Evolutionary conservation across 2,888 invertebrate genomes (phyloP).

Genomic region (Scaptomyza parva): DNA sequence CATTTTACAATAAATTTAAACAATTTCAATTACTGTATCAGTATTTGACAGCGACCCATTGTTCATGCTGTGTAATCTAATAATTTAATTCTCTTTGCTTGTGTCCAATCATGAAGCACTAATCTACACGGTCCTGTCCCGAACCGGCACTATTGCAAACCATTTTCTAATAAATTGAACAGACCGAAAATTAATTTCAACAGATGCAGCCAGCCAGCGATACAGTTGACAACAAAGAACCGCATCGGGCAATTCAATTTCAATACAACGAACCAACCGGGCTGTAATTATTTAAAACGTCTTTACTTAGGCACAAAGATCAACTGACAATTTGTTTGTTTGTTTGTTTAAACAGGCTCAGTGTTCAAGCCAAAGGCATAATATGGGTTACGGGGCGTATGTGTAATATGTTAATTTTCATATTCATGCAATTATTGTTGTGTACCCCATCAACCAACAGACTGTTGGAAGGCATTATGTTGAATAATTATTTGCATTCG

Average conservation of each 20-base stretch:
- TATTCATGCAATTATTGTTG: slow-evolving; percentile 45
- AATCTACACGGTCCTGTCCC: slow-evolving; percentile 34
- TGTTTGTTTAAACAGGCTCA: slow-evolving; percentile 13
- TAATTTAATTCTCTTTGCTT: slow-evolving; percentile 30
- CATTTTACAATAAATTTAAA: not conserved
- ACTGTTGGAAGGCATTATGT: slow-evolving; percentile 29
- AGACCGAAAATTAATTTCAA: slow-evolving; percentile 36
- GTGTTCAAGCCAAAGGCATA: not conserved
- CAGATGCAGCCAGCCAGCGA: slow-evolving; percentile 9
- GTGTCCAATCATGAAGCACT: slow-evolving; percentile 8
- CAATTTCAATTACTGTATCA: not conserved
- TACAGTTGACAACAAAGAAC: slow-evolving; percentile 23
- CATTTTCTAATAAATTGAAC: slow-evolving; percentile 47
- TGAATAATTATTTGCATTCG: slow-evolving; percentile 71
- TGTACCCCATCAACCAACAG: not conserved
- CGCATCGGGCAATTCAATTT: slow-evolving; percentile 16
- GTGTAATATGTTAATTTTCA: slow-evolving; percentile 54
- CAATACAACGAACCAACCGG: not conserved
- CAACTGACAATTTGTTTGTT: slow-evolving; percentile 11
- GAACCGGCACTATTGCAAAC: slow-evolving; percentile 23
- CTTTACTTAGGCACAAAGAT: slow-evolving; percentile 15
- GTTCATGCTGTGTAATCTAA: slow-evolving; percentile 8
- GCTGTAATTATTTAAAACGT: slow-evolving; percentile 46
- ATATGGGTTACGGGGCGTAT: slow-evolving; percentile 33
- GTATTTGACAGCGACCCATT: not conserved